Evolutionary conservation across 2,113 vertebrate genomes (phyloP).

Genomic region (Ctenomys sociabilis): DNA sequence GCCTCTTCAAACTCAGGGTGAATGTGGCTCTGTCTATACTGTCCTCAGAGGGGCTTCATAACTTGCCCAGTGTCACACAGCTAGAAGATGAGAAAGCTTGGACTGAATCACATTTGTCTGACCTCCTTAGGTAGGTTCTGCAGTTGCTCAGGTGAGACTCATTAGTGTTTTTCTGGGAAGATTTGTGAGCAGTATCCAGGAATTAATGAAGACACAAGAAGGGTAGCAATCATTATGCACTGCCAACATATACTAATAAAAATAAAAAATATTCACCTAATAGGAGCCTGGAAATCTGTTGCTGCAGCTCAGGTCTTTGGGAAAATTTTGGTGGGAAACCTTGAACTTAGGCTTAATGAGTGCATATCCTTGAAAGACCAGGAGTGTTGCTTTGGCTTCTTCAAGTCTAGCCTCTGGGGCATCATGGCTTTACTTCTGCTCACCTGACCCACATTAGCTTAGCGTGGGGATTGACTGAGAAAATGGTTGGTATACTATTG

Average conservation of each 20-base stretch:
- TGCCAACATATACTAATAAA: neutral
- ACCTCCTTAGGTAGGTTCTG: neutral
- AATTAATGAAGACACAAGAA: neutral
- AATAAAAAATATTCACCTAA: neutral
- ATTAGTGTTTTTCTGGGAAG: neutral
- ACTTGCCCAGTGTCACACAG: neutral
- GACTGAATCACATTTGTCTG: neutral
- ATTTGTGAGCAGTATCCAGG: neutral
- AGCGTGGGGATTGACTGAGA: neutral
- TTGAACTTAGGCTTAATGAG: neutral
- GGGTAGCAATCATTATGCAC: neutral
- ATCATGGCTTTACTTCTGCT: neutral
- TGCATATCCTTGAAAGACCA: neutral
- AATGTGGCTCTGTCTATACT: no score
- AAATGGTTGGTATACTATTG: neutral
- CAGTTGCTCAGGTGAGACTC: neutral
- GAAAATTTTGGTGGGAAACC: neutral
- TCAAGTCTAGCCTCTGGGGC: neutral
- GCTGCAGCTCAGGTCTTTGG: neutral
- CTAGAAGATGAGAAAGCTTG: neutral
- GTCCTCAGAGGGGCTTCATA: neutral
- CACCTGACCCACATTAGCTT: neutral
- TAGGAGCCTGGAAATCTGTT: neutral
- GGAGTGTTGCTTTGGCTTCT: fast-evolving
- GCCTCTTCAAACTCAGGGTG: neutral